These are phyloP conservation scores for Picus viridis DNA, from an alignment of 2,797 vertebrate species.

Conservation along the genomic window DNA sequence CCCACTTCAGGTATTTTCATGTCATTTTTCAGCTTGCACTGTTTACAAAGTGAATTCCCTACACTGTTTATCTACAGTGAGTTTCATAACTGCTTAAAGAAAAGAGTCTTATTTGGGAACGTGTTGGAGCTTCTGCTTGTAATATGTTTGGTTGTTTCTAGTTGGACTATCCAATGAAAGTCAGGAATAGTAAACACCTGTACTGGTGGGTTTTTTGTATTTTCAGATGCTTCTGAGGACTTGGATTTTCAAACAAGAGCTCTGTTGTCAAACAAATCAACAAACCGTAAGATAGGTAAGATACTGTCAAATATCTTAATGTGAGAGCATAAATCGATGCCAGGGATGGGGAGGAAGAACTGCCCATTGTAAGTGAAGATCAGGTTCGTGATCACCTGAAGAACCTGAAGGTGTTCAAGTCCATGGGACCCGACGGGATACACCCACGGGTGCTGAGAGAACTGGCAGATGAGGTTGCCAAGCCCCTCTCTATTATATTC, in stretches of 20 bases:
- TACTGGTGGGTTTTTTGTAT: background rate
- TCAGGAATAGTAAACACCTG: background rate
- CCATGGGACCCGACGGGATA: no score
- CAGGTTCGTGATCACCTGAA: no score
- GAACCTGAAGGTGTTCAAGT: no score
- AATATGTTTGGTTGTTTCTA: background rate
- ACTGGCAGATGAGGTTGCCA: no score
- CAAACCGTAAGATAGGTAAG: slow-evolving; percentile 63
- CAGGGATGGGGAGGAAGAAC: no score
- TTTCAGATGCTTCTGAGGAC: slow-evolving; percentile 31
- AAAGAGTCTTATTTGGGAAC: background rate
- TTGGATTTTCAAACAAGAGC: background rate
- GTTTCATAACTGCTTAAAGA: background rate
- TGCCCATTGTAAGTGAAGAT: no score
- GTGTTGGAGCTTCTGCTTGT: background rate
- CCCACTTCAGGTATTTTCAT: background rate
- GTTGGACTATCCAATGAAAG: background rate
- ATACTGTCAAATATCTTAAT: background rate
- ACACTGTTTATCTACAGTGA: background rate
- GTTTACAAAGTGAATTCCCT: background rate
- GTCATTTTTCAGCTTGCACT: background rate
- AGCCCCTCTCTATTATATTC: no score
- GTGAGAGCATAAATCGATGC: background rate
- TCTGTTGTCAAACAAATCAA: background rate
- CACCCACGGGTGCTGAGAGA: no score